Percentiles rank a stretch among this genome's conserved stretches.
These are phyloP conservation scores for Physocephala rufipes DNA, from an alignment of 2,888 invertebrate genomes.

Conservation along the genomic window DNA sequence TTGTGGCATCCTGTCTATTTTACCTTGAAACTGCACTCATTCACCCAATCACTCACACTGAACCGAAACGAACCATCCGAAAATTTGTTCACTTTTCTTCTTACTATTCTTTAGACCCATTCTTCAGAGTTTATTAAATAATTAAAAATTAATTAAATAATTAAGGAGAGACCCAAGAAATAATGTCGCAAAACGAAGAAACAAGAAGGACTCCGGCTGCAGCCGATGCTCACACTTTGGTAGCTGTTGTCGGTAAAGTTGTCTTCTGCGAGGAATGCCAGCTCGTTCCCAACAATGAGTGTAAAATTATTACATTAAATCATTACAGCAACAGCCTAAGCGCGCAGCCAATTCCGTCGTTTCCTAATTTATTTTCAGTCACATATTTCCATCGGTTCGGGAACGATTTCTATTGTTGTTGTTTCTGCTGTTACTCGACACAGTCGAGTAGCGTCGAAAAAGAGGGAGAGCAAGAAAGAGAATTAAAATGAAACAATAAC, in stretches of 20 bases:
- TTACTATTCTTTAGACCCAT: no score
- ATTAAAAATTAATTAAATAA: no score
- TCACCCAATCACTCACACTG: no score
- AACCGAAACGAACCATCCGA: no score
- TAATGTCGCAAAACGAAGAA: neutral
- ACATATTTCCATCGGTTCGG: constrained; percentile 1
- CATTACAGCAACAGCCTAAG: neutral
- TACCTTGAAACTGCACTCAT: no score
- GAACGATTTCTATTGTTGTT: neutral
- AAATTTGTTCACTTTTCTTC: no score
- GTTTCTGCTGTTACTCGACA: constrained; percentile 32
- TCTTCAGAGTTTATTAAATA: no score
- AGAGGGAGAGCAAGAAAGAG: neutral
- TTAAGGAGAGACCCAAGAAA: no score
- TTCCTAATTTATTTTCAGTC: constrained; percentile 14
- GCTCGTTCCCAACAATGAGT: neutral
- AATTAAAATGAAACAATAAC: neutral
- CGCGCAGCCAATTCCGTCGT: neutral
- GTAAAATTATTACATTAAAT: neutral
- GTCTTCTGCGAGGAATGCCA: neutral
- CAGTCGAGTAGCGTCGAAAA: neutral
- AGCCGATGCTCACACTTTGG: neutral
- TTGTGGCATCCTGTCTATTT: no score
- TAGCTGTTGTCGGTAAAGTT: neutral
- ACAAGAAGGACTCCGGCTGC: neutral